Evolutionary conservation across 2,888 invertebrate species (phyloP), one percentile per base, ranked within the genome.

Genomic region (Eupithecia exiguata): DNA sequence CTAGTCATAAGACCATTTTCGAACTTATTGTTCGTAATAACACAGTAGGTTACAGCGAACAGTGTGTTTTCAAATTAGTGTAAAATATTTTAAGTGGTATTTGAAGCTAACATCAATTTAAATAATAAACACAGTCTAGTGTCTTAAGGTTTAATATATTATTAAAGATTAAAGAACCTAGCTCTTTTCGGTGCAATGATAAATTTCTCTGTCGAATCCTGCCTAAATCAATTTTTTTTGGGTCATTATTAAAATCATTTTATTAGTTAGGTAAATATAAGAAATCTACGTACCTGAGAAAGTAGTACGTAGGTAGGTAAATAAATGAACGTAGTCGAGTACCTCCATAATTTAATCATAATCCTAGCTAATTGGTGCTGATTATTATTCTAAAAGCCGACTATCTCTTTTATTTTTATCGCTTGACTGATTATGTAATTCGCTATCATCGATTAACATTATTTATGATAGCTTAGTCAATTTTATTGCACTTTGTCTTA

Each of bases 1-100:
- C 88, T 88, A 88, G 78, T 88, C 88, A 88, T 88, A 88, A 88
- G 87, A 88, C 81, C 79, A 71, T 78, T 68, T 84, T 79, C 84
- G 81, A 85, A 83, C 82, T 49, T 81, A 71, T 78, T 77, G 77
- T 80, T 80, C 69, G 76, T 79, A 58, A 12, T 58, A 58, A 53
- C 21, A 53, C 21, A 12, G 21, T 4, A 53, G 10, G n/a, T 10
- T 5, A 58, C 14, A 58, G 21, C 58, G 25, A 25, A 58, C 25
- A 53, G 53, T 25, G 12, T 58, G 58, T 58, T 25, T 25, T 1
- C 5, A 25, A 10, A 21, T 9, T 21, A n/a, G n/a, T 14, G 21
- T 25, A 58, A 58, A 12, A 58, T 58, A 58, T 25, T 58, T 25
- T 12, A 5, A 25, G 21, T 10, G 25, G 58, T 58, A 25, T 58